Conservation (phyloP, 1,140 invertebrate genomes). For the Caenorhabditis elegans region WBcel235 BX284605.5:20660501-20661000, state of each 20-base stretch:
- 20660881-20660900: too few relatives aligned
- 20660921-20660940: neutral
- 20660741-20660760: neutral
- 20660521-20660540: neutral
- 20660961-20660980: neutral
- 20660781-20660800: too few relatives aligned
- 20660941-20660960: neutral
- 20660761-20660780: neutral
- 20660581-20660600: neutral
- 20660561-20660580: neutral
- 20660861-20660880: too few relatives aligned
- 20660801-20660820: too few relatives aligned
- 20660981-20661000: conserved; percentile 26
- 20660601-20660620: neutral
- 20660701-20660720: neutral
- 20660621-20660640: neutral
- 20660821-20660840: too few relatives aligned
- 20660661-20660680: neutral
- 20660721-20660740: conserved; percentile 2
- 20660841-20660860: too few relatives aligned
- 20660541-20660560: neutral
- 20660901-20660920: too few relatives aligned
- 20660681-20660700: neutral
- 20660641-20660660: neutral
- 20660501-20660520: neutral